Evolutionary conservation across 2,113 vertebrate genomes (phyloP), one percentile per base, ranked within the genome.

Genomic region (Irena cyanogastra): DNA sequence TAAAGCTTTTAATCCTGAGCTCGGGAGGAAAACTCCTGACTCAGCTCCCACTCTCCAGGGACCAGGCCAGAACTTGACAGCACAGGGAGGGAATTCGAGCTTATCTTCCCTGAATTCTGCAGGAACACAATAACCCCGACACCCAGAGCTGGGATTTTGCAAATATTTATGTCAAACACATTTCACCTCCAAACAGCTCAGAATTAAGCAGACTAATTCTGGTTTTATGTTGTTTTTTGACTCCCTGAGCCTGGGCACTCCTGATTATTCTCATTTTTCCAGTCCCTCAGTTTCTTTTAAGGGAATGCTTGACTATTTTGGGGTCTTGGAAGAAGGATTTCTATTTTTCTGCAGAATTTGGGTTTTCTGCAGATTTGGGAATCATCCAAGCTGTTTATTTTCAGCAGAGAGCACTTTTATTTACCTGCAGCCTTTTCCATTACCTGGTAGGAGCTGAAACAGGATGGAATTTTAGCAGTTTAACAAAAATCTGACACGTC

Each of bases 261-360:
- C 50, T 50, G 28, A 18, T 37, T 0, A 0, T 30, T 54, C 42
- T 30, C 26, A 0, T 44, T 64, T 44, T 53, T 3, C 72, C 21
- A 5, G n/a, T 7, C 3, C 14, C 27, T 26, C 18, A 1, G 7
- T 1, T 2, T 18, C 22, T 39, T 3, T 52, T 52, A 9, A 16
- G 35, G 41, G 27, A 52, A 33, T 33, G 3, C 3, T 75, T 3
- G 4, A 7, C 3, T 5, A 1, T 65, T 64, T 56, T 2, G 2
- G 42, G 37, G 18, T 7, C 3, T 15, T 84, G 26, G 24, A 66
- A 61, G 37, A 41, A 57, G 11, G 16, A 7, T 52, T 90, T 85
- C 4, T 81, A 7, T n/a, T 84, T 24, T n/a, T 22, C 42, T 42
- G 35, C 6, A 35, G 42, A 42, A 23, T 47, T 54, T 18, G 20